Evolutionary conservation across 2,797 vertebrate species (phyloP).

Genomic region (Sandelia bainsii): DNA sequence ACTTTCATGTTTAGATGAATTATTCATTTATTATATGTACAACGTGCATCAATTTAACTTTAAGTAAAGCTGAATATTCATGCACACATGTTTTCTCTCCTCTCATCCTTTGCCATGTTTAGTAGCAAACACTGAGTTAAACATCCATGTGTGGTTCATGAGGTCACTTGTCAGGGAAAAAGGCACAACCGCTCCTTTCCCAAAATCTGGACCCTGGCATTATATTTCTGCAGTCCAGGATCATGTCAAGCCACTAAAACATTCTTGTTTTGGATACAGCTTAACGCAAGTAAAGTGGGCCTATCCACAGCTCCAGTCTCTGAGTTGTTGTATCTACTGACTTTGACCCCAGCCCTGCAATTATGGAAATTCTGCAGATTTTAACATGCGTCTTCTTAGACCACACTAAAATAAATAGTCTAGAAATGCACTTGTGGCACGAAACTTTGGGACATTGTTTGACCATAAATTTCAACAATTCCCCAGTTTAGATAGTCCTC

Average conservation of each 20-base stretch:
- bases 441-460: constrained; percentile 37
- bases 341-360: constrained; percentile 64
- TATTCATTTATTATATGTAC: constrained; percentile 30
- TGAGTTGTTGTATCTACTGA: constrained; percentile 67
- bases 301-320: constrained; percentile 75
- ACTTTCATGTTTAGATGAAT: constrained; percentile 8
- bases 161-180: constrained; percentile 62
- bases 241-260: constrained; percentile 76
- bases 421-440: constrained; percentile 67
- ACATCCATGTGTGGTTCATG: constrained; percentile 67
- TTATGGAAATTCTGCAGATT: constrained; percentile 81
- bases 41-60: constrained; percentile 29
- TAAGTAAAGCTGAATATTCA: constrained; percentile 46
- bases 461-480: constrained; percentile 40
- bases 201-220: constrained; percentile 72
- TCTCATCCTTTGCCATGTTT: constrained; percentile 43
- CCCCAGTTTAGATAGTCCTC: constrained; percentile 15
- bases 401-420: constrained; percentile 78
- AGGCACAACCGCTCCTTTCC: constrained; percentile 65
- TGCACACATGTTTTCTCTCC: constrained; percentile 2
- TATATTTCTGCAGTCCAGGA: constrained; percentile 66
- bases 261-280: constrained; percentile 79
- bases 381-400: constrained; percentile 64
- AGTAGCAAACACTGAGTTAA: constrained; percentile 58
- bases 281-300: constrained; percentile 78